phyloP scores from a whole-genome alignment of 2,797 vertebrate genomes.

The Sebastes kiyomatsui region DNA sequence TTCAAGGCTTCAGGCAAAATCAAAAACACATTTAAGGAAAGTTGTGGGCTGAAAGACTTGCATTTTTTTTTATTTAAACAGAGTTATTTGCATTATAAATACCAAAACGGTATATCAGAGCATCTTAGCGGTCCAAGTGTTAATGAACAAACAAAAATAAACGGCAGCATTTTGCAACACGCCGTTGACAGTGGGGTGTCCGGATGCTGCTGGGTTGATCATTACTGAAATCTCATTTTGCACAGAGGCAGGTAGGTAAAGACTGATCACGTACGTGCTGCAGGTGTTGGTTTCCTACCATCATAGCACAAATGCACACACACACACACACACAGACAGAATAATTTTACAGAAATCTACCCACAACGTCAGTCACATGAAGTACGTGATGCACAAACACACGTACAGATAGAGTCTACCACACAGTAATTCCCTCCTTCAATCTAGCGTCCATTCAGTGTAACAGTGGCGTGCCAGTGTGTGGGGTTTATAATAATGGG shows the following conservation, averaged over 20 bases:
- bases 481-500: constrained; percentile 62
- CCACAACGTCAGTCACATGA: not conserved
- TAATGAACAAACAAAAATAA: not conserved
- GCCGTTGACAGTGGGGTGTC: not conserved
- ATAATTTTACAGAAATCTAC: not conserved
- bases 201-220: not conserved
- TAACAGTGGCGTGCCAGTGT: constrained; percentile 50
- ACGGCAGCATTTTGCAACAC: not conserved
- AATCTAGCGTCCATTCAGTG: constrained; percentile 71
- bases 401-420: not conserved
- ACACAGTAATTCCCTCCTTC: constrained; percentile 52
- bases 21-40: not conserved
- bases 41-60: not conserved
- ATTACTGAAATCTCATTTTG: not conserved
- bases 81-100: not conserved
- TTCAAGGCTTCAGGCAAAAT: not conserved
- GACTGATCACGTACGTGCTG: not conserved
- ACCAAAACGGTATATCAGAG: not conserved
- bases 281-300: constrained; percentile 15
- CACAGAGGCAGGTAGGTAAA: not conserved
- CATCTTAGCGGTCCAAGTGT: not conserved
- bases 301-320: not conserved
- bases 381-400: constrained; percentile 7
- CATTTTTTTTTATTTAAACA: not conserved
- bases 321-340: not conserved